phyloP scores from a whole-genome alignment of 2,888 invertebrate genomes.

The Drosophila testacea region DNA sequence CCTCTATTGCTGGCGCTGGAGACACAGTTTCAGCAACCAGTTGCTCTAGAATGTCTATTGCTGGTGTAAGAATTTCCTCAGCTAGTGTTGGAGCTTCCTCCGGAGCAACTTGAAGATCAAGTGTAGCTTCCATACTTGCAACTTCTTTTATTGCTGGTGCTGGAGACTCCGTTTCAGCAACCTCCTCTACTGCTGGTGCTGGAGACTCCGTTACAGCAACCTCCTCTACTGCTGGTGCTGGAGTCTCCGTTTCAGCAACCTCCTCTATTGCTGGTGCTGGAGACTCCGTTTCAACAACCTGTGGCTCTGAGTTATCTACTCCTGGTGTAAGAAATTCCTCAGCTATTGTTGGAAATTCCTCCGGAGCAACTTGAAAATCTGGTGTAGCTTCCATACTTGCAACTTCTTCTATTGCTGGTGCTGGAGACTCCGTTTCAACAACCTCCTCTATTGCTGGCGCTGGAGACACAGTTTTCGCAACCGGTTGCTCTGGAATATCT shows the following conservation, averaged over 20 bases:
- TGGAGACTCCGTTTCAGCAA: neutral
- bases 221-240: neutral
- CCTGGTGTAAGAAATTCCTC: too few relatives aligned
- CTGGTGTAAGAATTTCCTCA: neutral
- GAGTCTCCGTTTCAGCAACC: neutral
- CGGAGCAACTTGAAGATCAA: too few relatives aligned
- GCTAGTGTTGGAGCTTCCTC: too few relatives aligned
- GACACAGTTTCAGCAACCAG: neutral
- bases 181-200: constrained; percentile 2
- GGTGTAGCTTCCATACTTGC: too few relatives aligned
- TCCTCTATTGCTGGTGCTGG: constrained; percentile 10
- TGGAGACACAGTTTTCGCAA: neutral
- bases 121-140: neutral
- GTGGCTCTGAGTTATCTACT: too few relatives aligned
- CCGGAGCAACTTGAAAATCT: too few relatives aligned
- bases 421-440: neutral
- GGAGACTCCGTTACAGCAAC: neutral
- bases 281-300: neutral
- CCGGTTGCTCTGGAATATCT: neutral
- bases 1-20: constrained; percentile 1
- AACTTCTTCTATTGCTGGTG: constrained; percentile 4
- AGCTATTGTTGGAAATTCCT: too few relatives aligned
- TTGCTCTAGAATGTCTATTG: neutral
- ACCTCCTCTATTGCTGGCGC: constrained; percentile 1
- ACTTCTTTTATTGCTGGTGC: neutral